Base-by-base conservation (phyloP, 1,140 invertebrate species). In the Cataglyphis hispanica region DNA sequence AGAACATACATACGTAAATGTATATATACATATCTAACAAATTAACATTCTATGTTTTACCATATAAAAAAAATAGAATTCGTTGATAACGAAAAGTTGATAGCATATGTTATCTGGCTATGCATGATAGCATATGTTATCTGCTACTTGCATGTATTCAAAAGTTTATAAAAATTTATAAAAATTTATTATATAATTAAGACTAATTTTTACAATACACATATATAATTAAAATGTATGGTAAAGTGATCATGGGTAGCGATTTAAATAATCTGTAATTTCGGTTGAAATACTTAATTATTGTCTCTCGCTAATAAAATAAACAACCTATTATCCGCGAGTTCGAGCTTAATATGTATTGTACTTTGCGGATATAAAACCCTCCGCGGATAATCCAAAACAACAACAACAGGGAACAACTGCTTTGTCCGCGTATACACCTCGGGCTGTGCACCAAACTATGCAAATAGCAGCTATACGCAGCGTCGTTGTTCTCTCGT, bases 291-390 rank as follows among this genome's bases (percentile, higher is more conserved):
- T 50, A 34, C 37, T 19, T 27, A 13, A 13, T 53, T 72, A 81
- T 37, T 43, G 90, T 91, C 91, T 58, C 84, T 85, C 89, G 61
- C 91, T 92, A 91, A 92, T 92, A 92, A 94, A 93, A 93, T 94
- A 93, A 94, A 94, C 91, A 94, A 83, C 87, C 92, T 77, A 93
- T 94, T 93, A 92, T 93, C 78, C 74, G 64, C 81, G 83, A 84
- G 78, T 84, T 75, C 77, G 19, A 66, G 80, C 58, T 87, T 93
- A 93, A 93, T 92, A 77, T 92, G 89, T 91, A 90, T 53, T n/a
- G 11, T 91, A 88, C 84, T 92, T 90, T 69, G 70, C 69, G n/a
- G 8, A 67, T 83, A 87, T 80, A 87, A 86, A 89, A 80, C 67
- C 80, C 86, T 88, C 67, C 85, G 61, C 87, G 87, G 92, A 93